These are phyloP conservation scores for Muntiacus muntjak DNA, from an alignment of 2,113 vertebrate genomes.

Conservation along the genomic window DNA sequence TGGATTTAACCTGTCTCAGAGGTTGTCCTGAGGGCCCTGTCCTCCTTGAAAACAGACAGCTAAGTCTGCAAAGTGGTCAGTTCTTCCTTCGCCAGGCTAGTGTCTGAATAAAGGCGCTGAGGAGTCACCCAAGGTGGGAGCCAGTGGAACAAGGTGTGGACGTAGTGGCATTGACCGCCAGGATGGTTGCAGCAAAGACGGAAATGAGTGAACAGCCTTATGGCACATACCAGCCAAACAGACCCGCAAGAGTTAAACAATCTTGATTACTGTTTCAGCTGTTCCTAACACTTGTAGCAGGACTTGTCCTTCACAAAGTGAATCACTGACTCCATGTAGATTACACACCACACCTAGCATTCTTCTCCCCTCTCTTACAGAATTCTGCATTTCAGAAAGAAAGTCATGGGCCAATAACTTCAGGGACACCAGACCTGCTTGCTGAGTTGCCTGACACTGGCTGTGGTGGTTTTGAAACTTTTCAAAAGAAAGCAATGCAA, in stretches of 20 bases:
- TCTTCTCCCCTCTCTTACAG: background rate
- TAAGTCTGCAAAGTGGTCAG: background rate
- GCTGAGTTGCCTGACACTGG: background rate
- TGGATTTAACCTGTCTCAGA: background rate
- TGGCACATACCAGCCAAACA: background rate
- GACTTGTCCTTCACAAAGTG: background rate
- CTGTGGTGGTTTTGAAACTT: background rate
- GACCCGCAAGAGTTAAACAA: background rate
- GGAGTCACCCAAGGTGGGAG: rapidly evolving
- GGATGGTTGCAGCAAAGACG: background rate
- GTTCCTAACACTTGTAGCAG: background rate
- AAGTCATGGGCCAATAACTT: background rate
- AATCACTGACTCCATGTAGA: background rate
- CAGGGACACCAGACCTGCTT: background rate
- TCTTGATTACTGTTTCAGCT: background rate
- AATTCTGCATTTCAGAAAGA: background rate
- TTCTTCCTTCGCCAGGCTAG: background rate
- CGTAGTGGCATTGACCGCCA: rapidly evolving
- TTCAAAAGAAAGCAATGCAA: background rate
- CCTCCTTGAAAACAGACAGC: background rate
- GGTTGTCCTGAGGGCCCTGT: background rate
- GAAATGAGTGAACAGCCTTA: background rate
- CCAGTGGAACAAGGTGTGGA: background rate
- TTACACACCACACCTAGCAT: background rate
- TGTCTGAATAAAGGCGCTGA: background rate